Evolutionary conservation across 2,113 vertebrate genomes (phyloP).

Genomic region (Gobio gobio): DNA sequence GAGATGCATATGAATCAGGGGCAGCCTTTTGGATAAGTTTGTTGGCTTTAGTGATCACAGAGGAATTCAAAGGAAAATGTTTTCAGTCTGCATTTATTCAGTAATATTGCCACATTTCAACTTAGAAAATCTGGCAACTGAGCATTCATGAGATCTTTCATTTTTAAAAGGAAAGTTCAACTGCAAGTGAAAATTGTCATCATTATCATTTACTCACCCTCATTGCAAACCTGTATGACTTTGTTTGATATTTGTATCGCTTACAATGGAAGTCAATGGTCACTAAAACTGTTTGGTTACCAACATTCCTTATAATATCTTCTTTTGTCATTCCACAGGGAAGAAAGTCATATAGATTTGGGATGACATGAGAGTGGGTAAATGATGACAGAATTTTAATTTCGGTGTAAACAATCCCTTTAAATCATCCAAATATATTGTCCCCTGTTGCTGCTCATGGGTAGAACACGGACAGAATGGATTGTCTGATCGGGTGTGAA

Average conservation of each 20-base stretch:
- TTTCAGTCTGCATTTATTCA: neutral
- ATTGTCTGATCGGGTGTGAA: neutral
- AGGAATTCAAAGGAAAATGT: neutral
- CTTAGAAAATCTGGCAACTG: neutral
- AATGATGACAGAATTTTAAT: neutral
- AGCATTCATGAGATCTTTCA: neutral
- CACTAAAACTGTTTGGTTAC: neutral
- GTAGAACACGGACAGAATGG: neutral
- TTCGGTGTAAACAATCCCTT: neutral
- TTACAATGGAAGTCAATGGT: neutral
- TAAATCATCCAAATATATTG: neutral
- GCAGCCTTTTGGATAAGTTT: neutral
- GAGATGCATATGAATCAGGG: neutral
- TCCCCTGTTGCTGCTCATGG: neutral
- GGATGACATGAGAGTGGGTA: neutral
- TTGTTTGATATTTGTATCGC: neutral
- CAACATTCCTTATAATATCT: neutral
- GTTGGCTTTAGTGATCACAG: neutral
- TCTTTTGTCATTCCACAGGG: neutral
- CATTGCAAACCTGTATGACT: neutral
- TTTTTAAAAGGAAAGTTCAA: neutral
- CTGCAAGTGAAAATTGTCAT: neutral
- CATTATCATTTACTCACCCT: neutral
- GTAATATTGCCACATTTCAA: neutral
- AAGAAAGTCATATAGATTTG: neutral